A percentile compares a stretch with the other conserved stretches of the same genome.
Evolutionary conservation across 2,797 vertebrate genomes (phyloP).

Genomic region (Potorous gilbertii): DNA sequence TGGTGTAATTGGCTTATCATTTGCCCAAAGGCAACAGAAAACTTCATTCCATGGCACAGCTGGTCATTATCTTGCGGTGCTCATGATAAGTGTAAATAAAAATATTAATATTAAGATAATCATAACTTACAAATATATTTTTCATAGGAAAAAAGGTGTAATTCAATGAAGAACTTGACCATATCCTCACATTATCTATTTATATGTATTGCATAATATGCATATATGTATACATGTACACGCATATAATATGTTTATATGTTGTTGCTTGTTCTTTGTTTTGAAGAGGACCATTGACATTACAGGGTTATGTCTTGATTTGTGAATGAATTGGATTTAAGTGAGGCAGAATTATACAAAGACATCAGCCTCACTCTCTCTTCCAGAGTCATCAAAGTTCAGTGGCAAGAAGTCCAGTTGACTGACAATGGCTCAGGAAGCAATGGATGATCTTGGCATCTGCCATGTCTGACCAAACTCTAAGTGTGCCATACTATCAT

Average conservation of each 20-base stretch:
- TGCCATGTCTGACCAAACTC: not conserved
- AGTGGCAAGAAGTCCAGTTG: not conserved
- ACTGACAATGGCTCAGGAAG: not conserved
- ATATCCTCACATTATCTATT: not conserved
- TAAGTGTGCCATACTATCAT: not conserved
- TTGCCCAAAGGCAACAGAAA: not conserved
- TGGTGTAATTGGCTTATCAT: not conserved
- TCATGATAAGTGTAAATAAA: not conserved
- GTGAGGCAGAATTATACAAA: not conserved
- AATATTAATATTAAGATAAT: not conserved
- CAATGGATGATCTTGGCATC: not conserved
- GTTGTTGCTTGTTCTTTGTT: not conserved
- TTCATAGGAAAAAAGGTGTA: not conserved
- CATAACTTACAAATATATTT: not conserved
- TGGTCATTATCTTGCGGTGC: not conserved
- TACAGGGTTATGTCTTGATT: not conserved
- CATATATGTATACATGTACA: not conserved
- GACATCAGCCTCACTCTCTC: not conserved
- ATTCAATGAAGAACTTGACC: not conserved
- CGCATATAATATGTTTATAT: not conserved
- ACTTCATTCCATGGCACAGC: not conserved
- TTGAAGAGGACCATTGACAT: not conserved
- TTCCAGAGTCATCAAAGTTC: not conserved
- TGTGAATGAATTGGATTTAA: not conserved
- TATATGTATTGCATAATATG: not conserved